Percentiles rank a stretch among this genome's conserved stretches.
Evolutionary conservation across 2,797 vertebrate genomes (phyloP).

Genomic region (Tenualosa ilisha): DNA sequence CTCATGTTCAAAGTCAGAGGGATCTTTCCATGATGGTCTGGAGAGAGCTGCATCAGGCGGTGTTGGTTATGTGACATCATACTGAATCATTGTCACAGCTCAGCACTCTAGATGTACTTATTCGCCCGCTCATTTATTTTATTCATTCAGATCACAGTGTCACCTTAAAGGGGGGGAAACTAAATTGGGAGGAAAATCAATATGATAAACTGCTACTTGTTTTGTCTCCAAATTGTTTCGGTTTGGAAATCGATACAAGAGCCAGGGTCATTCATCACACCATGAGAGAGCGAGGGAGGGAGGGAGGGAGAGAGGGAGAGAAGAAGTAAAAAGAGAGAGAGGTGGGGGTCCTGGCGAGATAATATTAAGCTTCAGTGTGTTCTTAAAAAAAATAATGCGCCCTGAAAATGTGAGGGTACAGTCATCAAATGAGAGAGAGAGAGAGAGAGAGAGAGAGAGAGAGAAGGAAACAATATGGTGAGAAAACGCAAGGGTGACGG

Average conservation of each 20-base stretch:
- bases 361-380: slow-evolving; percentile 70
- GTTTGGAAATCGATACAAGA: slow-evolving; percentile 82
- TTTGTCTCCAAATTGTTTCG: slow-evolving; percentile 84
- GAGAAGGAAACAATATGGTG: not conserved
- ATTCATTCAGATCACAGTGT: slow-evolving; percentile 65
- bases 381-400: slow-evolving; percentile 49
- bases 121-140: slow-evolving; percentile 45
- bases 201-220: slow-evolving; percentile 86
- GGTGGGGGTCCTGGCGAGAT: slow-evolving; percentile 65
- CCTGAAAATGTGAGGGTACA: slow-evolving; percentile 21
- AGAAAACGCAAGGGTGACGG: not conserved
- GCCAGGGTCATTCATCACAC: slow-evolving; percentile 77
- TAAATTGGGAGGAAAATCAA: slow-evolving; percentile 78
- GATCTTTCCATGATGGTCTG: not conserved
- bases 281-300: slow-evolving; percentile 50
- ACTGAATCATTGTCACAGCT: slow-evolving; percentile 60
- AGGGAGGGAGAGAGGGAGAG: not conserved
- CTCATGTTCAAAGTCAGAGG: not conserved
- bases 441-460: not conserved
- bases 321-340: slow-evolving; percentile 40
- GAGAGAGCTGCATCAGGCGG: not conserved
- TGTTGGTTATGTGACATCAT: slow-evolving; percentile 37
- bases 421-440: not conserved
- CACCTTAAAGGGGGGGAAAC: slow-evolving; percentile 75
- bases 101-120: slow-evolving; percentile 48